These are phyloP conservation scores for Platycheirus rosarum DNA, from an alignment of 2,888 invertebrate species.

Conservation along the genomic window DNA sequence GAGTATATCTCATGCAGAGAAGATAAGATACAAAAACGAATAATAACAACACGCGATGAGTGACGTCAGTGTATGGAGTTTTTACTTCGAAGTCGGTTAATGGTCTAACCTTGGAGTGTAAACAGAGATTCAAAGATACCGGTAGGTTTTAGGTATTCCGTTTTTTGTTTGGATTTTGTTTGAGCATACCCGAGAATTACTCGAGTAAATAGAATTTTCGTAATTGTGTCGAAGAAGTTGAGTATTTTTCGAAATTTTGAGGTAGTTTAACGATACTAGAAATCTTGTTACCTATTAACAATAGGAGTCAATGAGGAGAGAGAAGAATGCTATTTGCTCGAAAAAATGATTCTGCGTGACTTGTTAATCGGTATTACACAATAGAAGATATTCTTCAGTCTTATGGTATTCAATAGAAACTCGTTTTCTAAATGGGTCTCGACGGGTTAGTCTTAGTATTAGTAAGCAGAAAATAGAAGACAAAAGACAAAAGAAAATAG, in stretches of 20 bases:
- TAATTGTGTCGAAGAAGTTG: slow-evolving; percentile 36
- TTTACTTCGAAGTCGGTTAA: slow-evolving; percentile 55
- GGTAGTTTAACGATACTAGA: too few species aligned
- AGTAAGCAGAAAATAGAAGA: too few species aligned
- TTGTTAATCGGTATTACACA: too few species aligned
- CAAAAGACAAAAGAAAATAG: too few species aligned
- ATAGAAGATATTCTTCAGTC: too few species aligned
- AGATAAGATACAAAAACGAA: slow-evolving; percentile 54
- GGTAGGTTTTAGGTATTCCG: slow-evolving; percentile 9
- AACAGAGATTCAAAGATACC: slow-evolving; percentile 52
- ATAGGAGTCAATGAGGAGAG: too few species aligned
- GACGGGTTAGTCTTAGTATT: too few species aligned
- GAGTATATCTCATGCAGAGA: slow-evolving; percentile 30
- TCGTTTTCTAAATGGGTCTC: too few species aligned
- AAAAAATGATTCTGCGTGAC: too few species aligned
- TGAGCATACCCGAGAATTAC: slow-evolving; percentile 27
- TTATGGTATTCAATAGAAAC: too few species aligned
- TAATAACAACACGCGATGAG: slow-evolving; percentile 26
- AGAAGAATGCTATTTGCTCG: too few species aligned
- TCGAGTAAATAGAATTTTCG: slow-evolving; percentile 30
- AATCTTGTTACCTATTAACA: too few species aligned
- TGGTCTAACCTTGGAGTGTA: slow-evolving; percentile 71
- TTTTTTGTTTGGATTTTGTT: slow-evolving; percentile 17
- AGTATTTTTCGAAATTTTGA: slow-evolving; percentile 4
- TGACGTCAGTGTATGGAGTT: slow-evolving; percentile 52